Evolutionary conservation across 2,113 vertebrate genomes (phyloP).

Genomic region (Mus spicilegus): DNA sequence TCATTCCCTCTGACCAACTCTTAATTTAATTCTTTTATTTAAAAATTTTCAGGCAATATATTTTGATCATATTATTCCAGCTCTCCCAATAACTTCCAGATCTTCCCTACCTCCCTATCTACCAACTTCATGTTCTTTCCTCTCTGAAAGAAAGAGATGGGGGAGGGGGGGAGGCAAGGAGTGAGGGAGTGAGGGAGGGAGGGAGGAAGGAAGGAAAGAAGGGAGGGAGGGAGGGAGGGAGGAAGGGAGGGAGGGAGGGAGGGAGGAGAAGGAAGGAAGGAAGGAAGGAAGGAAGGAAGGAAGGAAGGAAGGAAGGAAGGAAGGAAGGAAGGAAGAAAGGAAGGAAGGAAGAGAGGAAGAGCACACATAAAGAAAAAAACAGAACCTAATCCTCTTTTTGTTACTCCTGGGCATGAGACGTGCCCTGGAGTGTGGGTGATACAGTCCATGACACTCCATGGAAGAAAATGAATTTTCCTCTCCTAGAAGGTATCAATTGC

Average conservation of each 20-base stretch:
- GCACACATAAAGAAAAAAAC: neutral
- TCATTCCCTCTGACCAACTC: neutral
- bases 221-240: too few species aligned
- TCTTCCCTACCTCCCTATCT: neutral
- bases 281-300: too few species aligned
- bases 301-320: too few species aligned
- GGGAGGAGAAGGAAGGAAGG: neutral
- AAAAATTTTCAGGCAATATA: neutral
- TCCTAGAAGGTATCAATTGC: neutral
- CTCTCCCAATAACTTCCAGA: neutral
- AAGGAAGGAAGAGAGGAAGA: neutral
- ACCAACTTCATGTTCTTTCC: neutral
- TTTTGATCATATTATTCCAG: neutral
- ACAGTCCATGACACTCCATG: too few species aligned
- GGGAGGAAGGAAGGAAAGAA: too few species aligned
- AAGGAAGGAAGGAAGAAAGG: too few species aligned
- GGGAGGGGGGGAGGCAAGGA: too few species aligned
- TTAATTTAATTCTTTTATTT: neutral
- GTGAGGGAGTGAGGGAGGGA: too few species aligned
- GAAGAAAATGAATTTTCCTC: neutral
- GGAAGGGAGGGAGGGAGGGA: too few species aligned
- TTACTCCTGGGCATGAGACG: neutral
- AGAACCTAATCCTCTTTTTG: neutral
- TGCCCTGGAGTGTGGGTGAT: neutral
- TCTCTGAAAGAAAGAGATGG: neutral